Conservation (phyloP, 2,888 invertebrate species). For the Melangyna quadrimaculata region DNA sequence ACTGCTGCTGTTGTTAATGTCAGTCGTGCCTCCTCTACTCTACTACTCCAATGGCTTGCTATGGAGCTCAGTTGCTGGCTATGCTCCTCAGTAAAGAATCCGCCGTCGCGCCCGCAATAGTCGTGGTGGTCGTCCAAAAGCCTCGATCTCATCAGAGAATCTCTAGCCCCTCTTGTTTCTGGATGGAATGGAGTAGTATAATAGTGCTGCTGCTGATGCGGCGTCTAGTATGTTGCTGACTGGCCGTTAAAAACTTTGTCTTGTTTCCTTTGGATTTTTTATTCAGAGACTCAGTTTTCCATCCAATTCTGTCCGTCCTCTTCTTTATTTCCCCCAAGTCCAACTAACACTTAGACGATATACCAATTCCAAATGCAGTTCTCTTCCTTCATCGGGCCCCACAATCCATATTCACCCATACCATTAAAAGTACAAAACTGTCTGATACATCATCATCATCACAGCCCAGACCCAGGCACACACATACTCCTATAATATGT, state of each 20-base stretch:
- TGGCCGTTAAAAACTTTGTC: conserved; percentile 60
- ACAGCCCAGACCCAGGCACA: neutral
- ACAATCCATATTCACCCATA: conserved; percentile 26
- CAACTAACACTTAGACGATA: conserved; percentile 34
- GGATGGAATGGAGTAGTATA: conserved; percentile 56
- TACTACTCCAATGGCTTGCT: conserved; percentile 66
- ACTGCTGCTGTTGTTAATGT: conserved; percentile 60
- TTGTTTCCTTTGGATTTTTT: conserved; percentile 61
- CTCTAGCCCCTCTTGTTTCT: conserved; percentile 67
- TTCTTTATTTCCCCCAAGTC: conserved; percentile 55
- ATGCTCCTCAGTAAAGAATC: conserved; percentile 48
- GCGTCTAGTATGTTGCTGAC: conserved; percentile 70
- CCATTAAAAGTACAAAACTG: neutral
- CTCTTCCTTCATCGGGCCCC: conserved; percentile 61
- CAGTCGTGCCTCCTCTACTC: conserved; percentile 71
- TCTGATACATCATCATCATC: conserved; percentile 41
- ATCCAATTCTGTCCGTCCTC: conserved; percentile 70
- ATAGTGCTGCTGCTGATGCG: conserved; percentile 58
- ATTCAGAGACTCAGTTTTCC: conserved; percentile 37
- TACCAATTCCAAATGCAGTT: conserved; percentile 60
- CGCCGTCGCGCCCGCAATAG: conserved; percentile 56
- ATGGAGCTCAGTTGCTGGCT: conserved; percentile 64
- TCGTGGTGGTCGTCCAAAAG: conserved; percentile 35
- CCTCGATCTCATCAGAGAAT: conserved; percentile 69
- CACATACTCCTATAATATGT: conserved; percentile 45